Conservation (phyloP, 2,797 vertebrate genomes). For the Hipposideros larvatus region DNA sequence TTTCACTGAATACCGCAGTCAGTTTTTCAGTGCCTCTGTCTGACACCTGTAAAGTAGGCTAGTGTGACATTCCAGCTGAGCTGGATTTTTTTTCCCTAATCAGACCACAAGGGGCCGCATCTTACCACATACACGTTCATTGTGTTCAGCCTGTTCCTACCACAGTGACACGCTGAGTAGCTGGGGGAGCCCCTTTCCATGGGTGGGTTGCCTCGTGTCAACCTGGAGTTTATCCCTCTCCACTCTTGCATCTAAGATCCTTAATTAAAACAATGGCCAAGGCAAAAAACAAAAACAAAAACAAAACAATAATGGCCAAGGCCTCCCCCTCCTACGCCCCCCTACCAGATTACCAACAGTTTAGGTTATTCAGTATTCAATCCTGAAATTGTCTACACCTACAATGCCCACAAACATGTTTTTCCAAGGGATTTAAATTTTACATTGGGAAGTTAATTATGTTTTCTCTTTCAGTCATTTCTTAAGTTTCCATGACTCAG, state of each 20-base stretch:
- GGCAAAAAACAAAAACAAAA: not conserved
- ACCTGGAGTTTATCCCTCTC: not conserved
- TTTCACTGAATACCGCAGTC: fast-evolving
- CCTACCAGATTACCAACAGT: not conserved
- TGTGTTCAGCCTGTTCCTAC: fast-evolving
- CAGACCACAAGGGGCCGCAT: constrained; percentile 85
- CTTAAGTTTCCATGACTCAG: not conserved
- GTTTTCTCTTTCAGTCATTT: constrained; percentile 42
- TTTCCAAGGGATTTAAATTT: not conserved
- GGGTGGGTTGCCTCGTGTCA: no score
- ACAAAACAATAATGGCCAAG: not conserved
- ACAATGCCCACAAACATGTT: not conserved
- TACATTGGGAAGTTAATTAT: not conserved
- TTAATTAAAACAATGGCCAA: not conserved
- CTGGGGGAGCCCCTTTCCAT: not conserved
- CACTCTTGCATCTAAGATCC: not conserved
- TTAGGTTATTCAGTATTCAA: not conserved
- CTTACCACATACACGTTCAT: constrained; percentile 64
- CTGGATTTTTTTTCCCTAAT: not conserved
- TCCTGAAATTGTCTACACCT: not conserved
- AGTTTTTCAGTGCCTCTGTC: fast-evolving
- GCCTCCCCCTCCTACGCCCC: fast-evolving
- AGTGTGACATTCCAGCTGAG: not conserved
- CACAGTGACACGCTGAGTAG: not conserved
- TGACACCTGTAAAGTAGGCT: not conserved